A percentile compares a stretch with the other conserved stretches of the same genome.
These are phyloP conservation scores for Cherax quadricarinatus DNA, from an alignment of 1,140 invertebrate genomes.

Conservation along the genomic window DNA sequence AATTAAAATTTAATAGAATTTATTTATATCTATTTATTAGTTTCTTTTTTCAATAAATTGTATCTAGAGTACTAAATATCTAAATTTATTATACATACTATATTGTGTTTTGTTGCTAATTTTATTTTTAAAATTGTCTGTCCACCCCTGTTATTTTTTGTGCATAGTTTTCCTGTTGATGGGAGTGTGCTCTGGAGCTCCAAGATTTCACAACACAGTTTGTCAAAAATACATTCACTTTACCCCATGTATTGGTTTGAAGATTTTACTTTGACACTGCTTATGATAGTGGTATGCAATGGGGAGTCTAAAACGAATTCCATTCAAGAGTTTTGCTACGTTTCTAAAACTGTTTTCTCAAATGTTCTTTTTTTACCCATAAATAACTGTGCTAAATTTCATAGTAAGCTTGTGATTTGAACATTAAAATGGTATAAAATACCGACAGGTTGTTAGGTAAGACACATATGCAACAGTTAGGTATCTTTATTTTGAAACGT, in stretches of 20 bases:
- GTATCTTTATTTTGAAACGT: too few species aligned
- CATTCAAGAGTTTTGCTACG: neutral
- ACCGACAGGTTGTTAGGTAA: too few species aligned
- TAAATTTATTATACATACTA: neutral
- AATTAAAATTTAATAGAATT: neutral
- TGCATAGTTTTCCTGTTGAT: neutral
- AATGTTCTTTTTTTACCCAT: neutral
- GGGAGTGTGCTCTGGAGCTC: neutral
- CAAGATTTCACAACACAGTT: neutral
- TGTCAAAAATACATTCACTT: neutral
- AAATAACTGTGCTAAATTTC: too few species aligned
- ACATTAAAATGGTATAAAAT: too few species aligned
- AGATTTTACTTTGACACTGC: neutral
- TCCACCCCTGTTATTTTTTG: neutral
- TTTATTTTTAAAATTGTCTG: neutral
- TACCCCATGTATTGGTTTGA: neutral
- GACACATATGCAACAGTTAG: too few species aligned
- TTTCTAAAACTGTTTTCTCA: neutral
- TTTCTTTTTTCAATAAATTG: neutral
- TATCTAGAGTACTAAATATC: neutral
- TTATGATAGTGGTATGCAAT: neutral
- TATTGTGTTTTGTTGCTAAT: neutral
- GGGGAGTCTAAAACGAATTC: neutral
- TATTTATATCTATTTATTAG: neutral
- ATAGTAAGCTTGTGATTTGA: too few species aligned